Base-by-base conservation (phyloP, 2,113 vertebrate species). In the Aphelocoma coerulescens region DNA sequence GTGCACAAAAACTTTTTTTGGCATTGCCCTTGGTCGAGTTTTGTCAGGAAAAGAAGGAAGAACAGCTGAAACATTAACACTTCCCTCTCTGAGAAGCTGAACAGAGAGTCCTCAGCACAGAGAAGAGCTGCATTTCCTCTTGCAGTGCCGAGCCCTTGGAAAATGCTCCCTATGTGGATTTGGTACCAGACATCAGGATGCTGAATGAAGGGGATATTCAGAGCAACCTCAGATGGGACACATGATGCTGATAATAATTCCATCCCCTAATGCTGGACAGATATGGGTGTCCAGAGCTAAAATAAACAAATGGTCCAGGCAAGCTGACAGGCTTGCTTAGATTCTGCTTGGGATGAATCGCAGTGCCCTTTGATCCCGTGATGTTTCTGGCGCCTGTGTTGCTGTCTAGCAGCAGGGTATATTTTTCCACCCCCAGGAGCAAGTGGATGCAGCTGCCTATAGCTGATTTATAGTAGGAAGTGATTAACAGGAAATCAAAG, bases 401-500 rank as follows among this genome's bases (percentile, higher is more conserved):
- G 95, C 97, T 96, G 95, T 97, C 95, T 96, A 97, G 96, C 95
- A 97, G 97, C 91, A 91, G 95, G 96, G 91, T 95, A 91, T 97
- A 89, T 98, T 98, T 97, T 97, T 97, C 95, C 96, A 95, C 78
- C 97, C 93, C 1, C 0, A 87, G 84, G 89, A 90, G 80, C 85
- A 95, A 97, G 97, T 93, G 92, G 94, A 96, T 57, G 55, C 97
- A 98, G 97, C 98, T 98, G 98, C 93, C 97, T 89, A 57, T 44
- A 79, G 83, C 81, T 98, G 98, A 98, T 98, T 98, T 97, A 98
- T 92, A 96, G 94, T 92, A 98, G 97, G 98, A 98, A 98, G 96
- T 94, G 89, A 85, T 96, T 95, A 95, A 84, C 69, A 94, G 97
- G 91, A 97, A 96, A 88, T 95, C 91, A 89, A 80, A 91, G 92